Base-by-base conservation (phyloP, 2,888 invertebrate species). In the Dryococelus australis region DNA sequence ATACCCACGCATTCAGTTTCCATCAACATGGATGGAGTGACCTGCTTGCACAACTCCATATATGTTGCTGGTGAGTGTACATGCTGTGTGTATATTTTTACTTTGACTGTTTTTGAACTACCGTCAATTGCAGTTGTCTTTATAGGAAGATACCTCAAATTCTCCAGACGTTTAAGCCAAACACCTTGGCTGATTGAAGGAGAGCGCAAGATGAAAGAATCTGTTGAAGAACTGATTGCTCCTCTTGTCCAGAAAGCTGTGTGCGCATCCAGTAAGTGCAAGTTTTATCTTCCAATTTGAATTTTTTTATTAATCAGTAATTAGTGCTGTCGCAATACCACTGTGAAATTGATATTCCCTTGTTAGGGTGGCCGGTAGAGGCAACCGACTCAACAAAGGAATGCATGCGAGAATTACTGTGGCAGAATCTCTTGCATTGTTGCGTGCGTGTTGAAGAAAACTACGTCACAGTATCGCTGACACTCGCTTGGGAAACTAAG, bases 151-250 rank as follows among this genome's bases (percentile, higher is more conserved):
- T 99, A 99, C 92, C 94, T 96, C 89, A 99, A 99, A 92, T 95
- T 95, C 91, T 97, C 97, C 5, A 94, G 99, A 85, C 93, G 94
- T 89, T 92, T 99, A 47, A 97, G 98, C 86, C 99, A 99, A 93
- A 98, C 98, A 0, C 99, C 99, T 0, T 99, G 99, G 99, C 92
- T 98, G 87, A 93, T 98, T 87, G 95, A 96, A 90, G 97, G 98
- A 0, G 94, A 95, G 89, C 94, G 97, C 86, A 95, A 96, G 90
- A 95, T 97, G 94, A 96, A 96, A 89, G 95, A 96, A n/a, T 98
- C 98, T 0, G 97, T 99, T 0, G 97, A 98, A 92, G 99, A 99
- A 92, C 94, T 97, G 88, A 96, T 99, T 89, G 65, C 65, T 8
- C 65, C 65, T n/a, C 65, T 20, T 20, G 65, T 65, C 24, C 83